A percentile compares a stretch with the other conserved stretches of the same genome.
These are phyloP conservation scores for Pteropus rufus DNA, from an alignment of 2,797 vertebrate genomes.

Conservation along the genomic window DNA sequence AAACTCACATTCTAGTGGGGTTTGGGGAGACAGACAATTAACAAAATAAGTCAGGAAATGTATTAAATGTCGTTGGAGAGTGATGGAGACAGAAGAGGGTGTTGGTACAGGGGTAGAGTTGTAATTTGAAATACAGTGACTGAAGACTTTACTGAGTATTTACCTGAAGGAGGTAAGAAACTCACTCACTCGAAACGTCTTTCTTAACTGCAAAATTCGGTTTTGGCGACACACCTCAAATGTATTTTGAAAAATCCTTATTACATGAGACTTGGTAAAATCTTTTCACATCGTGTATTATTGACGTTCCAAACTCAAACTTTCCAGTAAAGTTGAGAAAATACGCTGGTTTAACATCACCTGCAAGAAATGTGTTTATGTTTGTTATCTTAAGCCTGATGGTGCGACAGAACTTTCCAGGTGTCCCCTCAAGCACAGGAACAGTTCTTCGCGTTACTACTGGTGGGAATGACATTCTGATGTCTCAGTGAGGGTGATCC, in stretches of 20 bases:
- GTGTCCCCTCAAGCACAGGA: background rate
- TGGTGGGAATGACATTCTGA: background rate
- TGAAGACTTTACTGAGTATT: background rate
- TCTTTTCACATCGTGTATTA: background rate
- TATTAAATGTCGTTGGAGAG: background rate
- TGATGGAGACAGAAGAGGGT: background rate
- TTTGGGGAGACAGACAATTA: background rate
- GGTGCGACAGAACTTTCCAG: background rate
- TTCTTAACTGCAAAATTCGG: background rate
- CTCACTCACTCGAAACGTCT: background rate
- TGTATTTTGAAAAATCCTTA: background rate
- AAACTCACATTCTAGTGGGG: background rate
- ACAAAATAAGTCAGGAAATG: background rate
- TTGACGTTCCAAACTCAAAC: background rate
- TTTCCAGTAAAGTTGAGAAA: background rate
- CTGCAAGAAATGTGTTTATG: background rate
- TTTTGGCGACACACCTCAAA: background rate
- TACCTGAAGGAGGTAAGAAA: background rate
- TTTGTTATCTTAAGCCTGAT: background rate
- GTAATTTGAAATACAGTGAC: background rate
- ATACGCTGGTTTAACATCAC: background rate
- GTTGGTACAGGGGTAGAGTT: background rate
- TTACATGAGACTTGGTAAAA: background rate
- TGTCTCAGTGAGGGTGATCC: accelerated
- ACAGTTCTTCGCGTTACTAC: background rate